These are phyloP conservation scores for Belonocnema kinseyi DNA, from an alignment of 1,140 invertebrate species.

Conservation along the genomic window DNA sequence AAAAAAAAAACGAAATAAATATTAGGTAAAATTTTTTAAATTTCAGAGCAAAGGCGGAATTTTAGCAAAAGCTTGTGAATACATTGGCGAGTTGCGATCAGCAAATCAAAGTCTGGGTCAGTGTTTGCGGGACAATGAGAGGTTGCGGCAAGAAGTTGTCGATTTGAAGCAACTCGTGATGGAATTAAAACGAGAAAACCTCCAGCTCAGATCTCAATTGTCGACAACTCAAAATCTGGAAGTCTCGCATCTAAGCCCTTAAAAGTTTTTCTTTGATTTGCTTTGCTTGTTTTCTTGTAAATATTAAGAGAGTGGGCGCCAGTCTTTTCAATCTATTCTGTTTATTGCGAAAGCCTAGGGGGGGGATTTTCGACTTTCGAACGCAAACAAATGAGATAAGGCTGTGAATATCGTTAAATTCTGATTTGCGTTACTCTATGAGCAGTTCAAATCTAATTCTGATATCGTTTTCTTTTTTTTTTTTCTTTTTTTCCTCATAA, in stretches of 20 bases:
- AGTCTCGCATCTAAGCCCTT: slow-evolving; percentile 59
- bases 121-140: slow-evolving; percentile 79
- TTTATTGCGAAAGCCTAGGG: not conserved
- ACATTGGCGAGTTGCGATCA: slow-evolving; percentile 90
- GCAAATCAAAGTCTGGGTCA: slow-evolving; percentile 83
- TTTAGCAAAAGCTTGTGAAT: slow-evolving; percentile 96
- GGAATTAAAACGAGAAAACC: slow-evolving; percentile 80
- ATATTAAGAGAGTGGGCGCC: slow-evolving; percentile 45
- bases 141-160: slow-evolving; percentile 78
- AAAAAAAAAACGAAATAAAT: too few species aligned
- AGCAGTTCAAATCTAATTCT: slow-evolving; percentile 18
- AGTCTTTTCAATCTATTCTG: not conserved
- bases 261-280: too few species aligned
- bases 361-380: slow-evolving; percentile 1
- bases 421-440: slow-evolving; percentile 34
- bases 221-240: slow-evolving; percentile 50
- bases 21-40: not conserved
- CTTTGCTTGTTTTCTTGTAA: slow-evolving; percentile 46
- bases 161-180: slow-evolving; percentile 77
- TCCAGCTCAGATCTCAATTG: slow-evolving; percentile 74
- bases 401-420: slow-evolving; percentile 48
- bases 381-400: slow-evolving; percentile 36
- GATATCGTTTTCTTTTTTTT: slow-evolving; percentile 31
- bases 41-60: slow-evolving; percentile 95
- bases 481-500: too few species aligned